A percentile compares a stretch with the other conserved stretches of the same genome.
Evolutionary conservation across 1,140 invertebrate genomes (phyloP).

Genomic region (Euura saliciscinereae): DNA sequence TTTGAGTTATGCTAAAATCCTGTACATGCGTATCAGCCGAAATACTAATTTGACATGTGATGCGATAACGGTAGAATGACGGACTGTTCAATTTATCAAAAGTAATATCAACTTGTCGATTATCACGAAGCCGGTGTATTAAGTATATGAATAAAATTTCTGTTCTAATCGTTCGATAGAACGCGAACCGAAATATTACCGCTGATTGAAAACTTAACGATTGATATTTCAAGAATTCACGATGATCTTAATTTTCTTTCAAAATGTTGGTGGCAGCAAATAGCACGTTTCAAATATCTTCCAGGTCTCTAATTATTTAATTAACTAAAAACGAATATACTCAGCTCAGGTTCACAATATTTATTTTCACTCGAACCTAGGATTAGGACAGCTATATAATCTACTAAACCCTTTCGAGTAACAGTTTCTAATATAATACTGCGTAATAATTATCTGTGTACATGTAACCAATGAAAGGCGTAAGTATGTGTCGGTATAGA

Average conservation of each 20-base stretch:
- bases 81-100: no score
- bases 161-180: no score
- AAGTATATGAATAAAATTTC: no score
- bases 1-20: no score
- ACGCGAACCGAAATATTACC: no score
- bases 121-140: no score
- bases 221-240: not conserved
- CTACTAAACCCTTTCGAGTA: not conserved
- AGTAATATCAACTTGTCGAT: no score
- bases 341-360: not conserved
- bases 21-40: no score
- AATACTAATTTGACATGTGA: no score
- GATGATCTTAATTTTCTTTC: not conserved
- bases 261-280: conserved; percentile 57
- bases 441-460: not conserved
- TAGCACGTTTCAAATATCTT: conserved; percentile 43
- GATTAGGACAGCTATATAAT: not conserved
- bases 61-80: no score
- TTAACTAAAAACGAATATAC: not conserved
- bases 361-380: not conserved
- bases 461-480: not conserved
- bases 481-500: conserved; percentile 5
- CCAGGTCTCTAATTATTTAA: not conserved
- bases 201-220: not conserved
- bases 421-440: not conserved